These are phyloP conservation scores for Semnornis frantzii DNA, from an alignment of 2,113 vertebrate species.

Conservation along the genomic window DNA sequence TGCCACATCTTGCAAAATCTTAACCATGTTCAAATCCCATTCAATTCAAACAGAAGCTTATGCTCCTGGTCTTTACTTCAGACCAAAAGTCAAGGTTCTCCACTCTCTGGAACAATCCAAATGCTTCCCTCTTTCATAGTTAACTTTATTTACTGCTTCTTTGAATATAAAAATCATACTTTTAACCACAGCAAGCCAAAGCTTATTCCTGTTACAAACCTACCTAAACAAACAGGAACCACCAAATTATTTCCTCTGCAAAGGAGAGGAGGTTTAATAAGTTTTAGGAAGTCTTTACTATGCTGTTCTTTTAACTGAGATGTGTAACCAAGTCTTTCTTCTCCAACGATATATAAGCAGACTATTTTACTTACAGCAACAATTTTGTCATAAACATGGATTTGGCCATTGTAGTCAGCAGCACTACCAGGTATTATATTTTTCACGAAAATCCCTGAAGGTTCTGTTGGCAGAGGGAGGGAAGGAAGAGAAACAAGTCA, in stretches of 20 bases:
- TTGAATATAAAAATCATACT: conserved; percentile 45
- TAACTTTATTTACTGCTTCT: conserved; percentile 45
- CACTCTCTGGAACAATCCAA: conserved; percentile 28
- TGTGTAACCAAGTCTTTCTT: neutral
- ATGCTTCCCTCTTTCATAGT: conserved; percentile 9
- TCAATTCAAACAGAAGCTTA: conserved; percentile 1
- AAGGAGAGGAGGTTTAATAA: neutral
- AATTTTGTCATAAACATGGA: conserved; percentile 85
- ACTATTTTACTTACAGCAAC: conserved; percentile 80
- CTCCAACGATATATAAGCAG: neutral
- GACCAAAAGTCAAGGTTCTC: conserved; percentile 51
- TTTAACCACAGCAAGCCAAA: conserved; percentile 27
- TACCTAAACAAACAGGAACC: neutral
- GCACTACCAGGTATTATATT: conserved; percentile 86
- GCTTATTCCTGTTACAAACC: conserved; percentile 6
- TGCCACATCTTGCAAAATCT: conserved; percentile 34
- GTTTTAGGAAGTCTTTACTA: neutral
- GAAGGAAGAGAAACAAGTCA: neutral
- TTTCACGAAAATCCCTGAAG: conserved; percentile 88
- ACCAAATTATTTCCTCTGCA: neutral
- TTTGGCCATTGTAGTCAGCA: conserved; percentile 84
- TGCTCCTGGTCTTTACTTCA: conserved; percentile 23
- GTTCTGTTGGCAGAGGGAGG: conserved; percentile 61
- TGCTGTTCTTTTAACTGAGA: neutral
- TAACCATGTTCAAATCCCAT: neutral